Conservation (phyloP, 2,888 invertebrate genomes). For the Megalurothrips usitatus region DNA sequence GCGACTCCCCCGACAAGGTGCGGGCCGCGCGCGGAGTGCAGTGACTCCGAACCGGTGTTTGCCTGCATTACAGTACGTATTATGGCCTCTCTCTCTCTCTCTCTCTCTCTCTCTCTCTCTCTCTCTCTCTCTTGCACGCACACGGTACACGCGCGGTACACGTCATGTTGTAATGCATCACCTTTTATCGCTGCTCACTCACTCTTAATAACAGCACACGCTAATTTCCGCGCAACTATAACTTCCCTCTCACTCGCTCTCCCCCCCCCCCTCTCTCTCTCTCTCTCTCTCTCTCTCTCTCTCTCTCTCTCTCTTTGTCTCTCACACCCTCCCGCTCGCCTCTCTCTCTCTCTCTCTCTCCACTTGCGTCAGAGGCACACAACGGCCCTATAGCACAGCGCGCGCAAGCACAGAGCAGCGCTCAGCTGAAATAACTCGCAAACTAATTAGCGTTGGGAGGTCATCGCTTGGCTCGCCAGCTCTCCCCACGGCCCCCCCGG, state of each 20-base stretch:
- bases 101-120: too few relatives aligned
- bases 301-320: too few relatives aligned
- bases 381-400: not conserved
- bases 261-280: too few relatives aligned
- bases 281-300: too few relatives aligned
- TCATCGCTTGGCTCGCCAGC: not conserved
- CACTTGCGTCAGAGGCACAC: too few relatives aligned
- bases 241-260: too few relatives aligned
- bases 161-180: slow-evolving; percentile 3
- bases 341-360: too few relatives aligned
- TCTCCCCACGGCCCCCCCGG: not conserved
- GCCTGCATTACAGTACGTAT: too few relatives aligned
- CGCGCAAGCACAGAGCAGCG: not conserved
- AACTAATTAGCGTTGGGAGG: not conserved
- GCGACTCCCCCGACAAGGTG: too few relatives aligned
- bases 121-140: not conserved
- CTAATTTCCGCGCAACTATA: not conserved
- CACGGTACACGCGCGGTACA: not conserved
- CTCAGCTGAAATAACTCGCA: not conserved
- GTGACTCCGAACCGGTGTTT: too few relatives aligned
- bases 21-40: too few relatives aligned
- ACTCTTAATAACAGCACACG: slow-evolving; percentile 7
- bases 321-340: not conserved
- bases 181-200: not conserved
- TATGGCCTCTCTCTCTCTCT: too few relatives aligned